Evolutionary conservation across 53 echinoderm and acorn worm genomes (phyloP).

Genomic region (Echinarachnius parma): DNA sequence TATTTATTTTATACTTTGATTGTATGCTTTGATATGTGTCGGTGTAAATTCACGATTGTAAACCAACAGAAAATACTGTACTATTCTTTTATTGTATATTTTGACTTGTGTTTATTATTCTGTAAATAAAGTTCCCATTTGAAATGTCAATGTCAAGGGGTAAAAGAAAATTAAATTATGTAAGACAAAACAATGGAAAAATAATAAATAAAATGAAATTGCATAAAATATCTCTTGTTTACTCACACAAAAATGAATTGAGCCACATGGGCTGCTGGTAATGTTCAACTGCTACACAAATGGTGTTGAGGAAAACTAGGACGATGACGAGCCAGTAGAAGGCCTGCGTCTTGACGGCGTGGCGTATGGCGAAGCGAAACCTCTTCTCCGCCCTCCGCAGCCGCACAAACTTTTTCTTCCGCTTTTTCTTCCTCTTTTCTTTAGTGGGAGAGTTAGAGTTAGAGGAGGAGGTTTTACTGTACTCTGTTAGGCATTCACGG

Average conservation of each 20-base stretch:
- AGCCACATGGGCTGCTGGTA: conserved; percentile 85
- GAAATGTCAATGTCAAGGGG: too few species aligned
- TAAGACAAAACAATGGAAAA: too few species aligned
- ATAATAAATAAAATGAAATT: too few species aligned
- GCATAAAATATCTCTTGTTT: too few species aligned
- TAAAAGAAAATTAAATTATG: too few species aligned
- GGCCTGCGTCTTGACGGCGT: conserved; percentile 89
- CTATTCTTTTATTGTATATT: too few species aligned
- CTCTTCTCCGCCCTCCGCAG: conserved; percentile 86
- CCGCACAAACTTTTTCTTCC: conserved; percentile 76
- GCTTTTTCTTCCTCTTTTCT: conserved; percentile 83
- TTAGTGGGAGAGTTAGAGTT: conserved; percentile 58
- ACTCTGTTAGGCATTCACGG: background rate
- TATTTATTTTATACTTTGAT: too few species aligned
- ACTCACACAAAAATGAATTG: conserved; percentile 81
- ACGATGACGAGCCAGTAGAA: conserved; percentile 99
- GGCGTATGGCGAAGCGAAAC: conserved; percentile 84
- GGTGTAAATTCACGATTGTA: too few species aligned
- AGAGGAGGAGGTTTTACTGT: conserved; percentile 1
- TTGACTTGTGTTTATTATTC: too few species aligned
- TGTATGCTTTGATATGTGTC: too few species aligned
- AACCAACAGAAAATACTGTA: too few species aligned
- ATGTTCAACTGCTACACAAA: conserved; percentile 94
- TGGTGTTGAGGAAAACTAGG: conserved; percentile 95
- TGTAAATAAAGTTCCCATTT: too few species aligned